phyloP scores from a whole-genome alignment of 2,113 vertebrate genomes.

The Limanda limanda region DNA sequence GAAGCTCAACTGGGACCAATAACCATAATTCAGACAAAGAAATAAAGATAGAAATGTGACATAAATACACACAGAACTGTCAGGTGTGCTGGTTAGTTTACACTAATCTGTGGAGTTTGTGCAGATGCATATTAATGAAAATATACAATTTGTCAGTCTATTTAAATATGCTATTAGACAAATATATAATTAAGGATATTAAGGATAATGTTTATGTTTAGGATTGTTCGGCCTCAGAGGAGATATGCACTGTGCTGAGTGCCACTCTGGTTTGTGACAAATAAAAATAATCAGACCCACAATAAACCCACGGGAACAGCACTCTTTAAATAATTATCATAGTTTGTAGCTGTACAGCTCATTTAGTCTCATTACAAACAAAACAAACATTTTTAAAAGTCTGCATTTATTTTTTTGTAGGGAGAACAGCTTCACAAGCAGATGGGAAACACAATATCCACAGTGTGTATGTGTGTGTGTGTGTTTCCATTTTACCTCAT shows the following conservation, averaged over 20 bases:
- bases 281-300: constrained; percentile 4
- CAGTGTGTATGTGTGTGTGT: no score
- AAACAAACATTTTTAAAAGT: constrained; percentile 29
- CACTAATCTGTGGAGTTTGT: not conserved
- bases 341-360: not conserved
- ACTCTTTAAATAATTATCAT: not conserved
- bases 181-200: no score
- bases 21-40: not conserved
- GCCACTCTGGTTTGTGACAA: no score
- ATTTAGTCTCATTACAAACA: constrained; percentile 22
- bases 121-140: no score
- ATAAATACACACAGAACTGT: not conserved
- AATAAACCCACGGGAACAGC: not conserved
- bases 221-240: no score
- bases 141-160: no score
- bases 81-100: not conserved
- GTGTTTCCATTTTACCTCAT: no score
- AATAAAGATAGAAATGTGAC: no score
- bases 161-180: no score
- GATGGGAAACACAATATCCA: constrained; percentile 7
- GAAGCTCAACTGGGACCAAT: not conserved
- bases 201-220: no score
- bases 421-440: not conserved
- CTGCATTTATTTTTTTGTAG: constrained; percentile 7
- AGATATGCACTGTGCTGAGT: no score